Evolutionary conservation across 2,797 vertebrate genomes (phyloP), one percentile per base, ranked within the genome.

Genomic region (Tokudaia muenninki): DNA sequence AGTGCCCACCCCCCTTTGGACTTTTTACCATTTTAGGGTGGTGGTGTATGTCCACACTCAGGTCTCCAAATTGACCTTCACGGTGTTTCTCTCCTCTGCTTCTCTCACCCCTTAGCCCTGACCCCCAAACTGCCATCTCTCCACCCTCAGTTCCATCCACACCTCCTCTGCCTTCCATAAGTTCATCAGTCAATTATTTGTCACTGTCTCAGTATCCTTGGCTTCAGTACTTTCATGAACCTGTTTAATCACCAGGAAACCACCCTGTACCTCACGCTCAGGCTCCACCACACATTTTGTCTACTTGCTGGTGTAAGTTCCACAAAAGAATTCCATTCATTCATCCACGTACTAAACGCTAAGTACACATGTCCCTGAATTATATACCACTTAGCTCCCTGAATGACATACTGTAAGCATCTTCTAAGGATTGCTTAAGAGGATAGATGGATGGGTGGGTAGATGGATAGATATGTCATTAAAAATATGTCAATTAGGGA

Each of bases 401-500:
- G 31, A 29, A 29, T 87, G 31, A 6, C 29, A 59, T n/a, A 88
- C 13, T 13, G 21, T 50, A 55, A 29, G 26, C 3, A 31, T 21
- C n/a, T 87, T 79, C 50, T 78, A 65, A 90, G 87, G 34, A 87
- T 8, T 79, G 61, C 57, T 8, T 82, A 72, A 44, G 29, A 44
- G 14, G 55, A 65, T 80, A 63, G 29, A 22, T 44, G 47, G 21
- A 11, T 57, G 79, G 67, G 6, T 63, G 11, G 31, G 12, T 57
- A 29, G n/a, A 4, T 26, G 19, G 31, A 67, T 67, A 12, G 87
- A 47, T 70, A 6, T 52, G 12, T 3, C 31, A 50, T 50, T 79
- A 88, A 31, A 7, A 83, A 78, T 65, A 13, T 78, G 81, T 63
- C 94, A 90, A 41, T 92, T 57, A 92, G 11, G 29, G 83, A 84